phyloP scores from a whole-genome alignment of 2,797 vertebrate species.

The Pempheris klunzingeri region DNA sequence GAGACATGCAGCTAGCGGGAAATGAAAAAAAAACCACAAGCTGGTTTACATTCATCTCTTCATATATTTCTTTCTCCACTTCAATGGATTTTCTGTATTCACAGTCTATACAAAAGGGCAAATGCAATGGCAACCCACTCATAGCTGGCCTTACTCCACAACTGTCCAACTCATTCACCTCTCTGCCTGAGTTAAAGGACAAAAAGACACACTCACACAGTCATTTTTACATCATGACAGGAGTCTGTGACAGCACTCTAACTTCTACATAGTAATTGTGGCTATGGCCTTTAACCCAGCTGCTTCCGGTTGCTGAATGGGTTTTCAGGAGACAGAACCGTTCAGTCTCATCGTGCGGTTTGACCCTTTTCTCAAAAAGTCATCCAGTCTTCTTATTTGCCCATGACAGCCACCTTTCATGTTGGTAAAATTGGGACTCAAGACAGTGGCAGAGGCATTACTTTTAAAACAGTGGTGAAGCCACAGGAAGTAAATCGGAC shows the following conservation, averaged over 20 bases:
- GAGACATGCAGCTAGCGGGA: too few relatives aligned
- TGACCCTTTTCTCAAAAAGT: constrained; percentile 59
- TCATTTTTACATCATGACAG: constrained; percentile 54
- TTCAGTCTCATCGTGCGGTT: constrained; percentile 55
- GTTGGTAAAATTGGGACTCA: constrained; percentile 41
- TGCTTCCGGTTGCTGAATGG: constrained; percentile 62
- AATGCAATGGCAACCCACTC: constrained; percentile 46
- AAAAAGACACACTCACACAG: neutral
- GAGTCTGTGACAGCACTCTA: constrained; percentile 55
- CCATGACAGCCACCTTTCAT: constrained; percentile 63
- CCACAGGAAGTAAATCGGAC: constrained; percentile 50
- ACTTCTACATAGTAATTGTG: constrained; percentile 74
- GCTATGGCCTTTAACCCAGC: constrained; percentile 65
- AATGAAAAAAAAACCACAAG: neutral
- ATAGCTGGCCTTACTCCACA: constrained; percentile 30
- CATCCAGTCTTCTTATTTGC: constrained; percentile 62
- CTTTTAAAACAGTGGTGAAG: constrained; percentile 54
- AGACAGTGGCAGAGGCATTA: constrained; percentile 35
- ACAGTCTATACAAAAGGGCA: constrained; percentile 21
- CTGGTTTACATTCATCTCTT: neutral
- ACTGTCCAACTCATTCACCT: constrained; percentile 40
- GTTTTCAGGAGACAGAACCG: constrained; percentile 58
- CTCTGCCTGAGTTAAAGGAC: constrained; percentile 10
- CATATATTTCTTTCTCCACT: neutral
- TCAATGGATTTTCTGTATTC: neutral